A percentile compares a stretch with the other conserved stretches of the same genome.
Conservation (phyloP, 2,113 vertebrate species). For the Formicarius rufipectus region DNA sequence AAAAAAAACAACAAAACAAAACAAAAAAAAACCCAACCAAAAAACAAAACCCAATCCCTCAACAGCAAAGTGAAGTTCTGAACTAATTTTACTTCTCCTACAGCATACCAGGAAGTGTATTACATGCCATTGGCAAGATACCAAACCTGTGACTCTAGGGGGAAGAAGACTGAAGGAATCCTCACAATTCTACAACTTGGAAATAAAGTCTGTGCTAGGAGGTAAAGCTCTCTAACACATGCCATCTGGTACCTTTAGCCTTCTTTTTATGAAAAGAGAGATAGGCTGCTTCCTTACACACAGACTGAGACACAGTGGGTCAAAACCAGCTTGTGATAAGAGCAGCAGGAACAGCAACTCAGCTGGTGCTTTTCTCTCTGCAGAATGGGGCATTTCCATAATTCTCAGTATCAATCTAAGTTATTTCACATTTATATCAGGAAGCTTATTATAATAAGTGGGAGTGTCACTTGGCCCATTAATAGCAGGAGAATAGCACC, state of each 20-base stretch:
- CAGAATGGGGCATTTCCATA: neutral
- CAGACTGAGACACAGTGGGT: neutral
- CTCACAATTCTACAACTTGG: constrained; percentile 58
- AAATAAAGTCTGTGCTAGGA: constrained; percentile 53
- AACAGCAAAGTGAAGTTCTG: constrained; percentile 33
- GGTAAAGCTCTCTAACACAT: constrained; percentile 42
- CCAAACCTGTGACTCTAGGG: constrained; percentile 63
- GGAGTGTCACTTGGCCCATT: constrained; percentile 25
- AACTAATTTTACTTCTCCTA: constrained; percentile 60
- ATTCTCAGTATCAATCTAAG: neutral
- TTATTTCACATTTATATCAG: constrained; percentile 4
- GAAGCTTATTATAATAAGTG: neutral
- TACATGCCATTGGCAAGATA: constrained; percentile 60
- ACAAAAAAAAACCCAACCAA: too few species aligned
- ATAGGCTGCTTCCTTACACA: neutral
- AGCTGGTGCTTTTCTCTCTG: neutral
- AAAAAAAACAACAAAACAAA: too few species aligned
- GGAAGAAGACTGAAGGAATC: constrained; percentile 68
- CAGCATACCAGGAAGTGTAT: constrained; percentile 58
- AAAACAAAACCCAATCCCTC: neutral
- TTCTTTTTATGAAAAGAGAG: neutral
- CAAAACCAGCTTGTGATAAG: neutral
- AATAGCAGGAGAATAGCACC: neutral
- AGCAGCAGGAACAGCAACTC: neutral
- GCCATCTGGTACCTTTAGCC: constrained; percentile 36